Base-by-base conservation (phyloP, 2,888 invertebrate species). In the Ornithoptera alexandrae region DNA sequence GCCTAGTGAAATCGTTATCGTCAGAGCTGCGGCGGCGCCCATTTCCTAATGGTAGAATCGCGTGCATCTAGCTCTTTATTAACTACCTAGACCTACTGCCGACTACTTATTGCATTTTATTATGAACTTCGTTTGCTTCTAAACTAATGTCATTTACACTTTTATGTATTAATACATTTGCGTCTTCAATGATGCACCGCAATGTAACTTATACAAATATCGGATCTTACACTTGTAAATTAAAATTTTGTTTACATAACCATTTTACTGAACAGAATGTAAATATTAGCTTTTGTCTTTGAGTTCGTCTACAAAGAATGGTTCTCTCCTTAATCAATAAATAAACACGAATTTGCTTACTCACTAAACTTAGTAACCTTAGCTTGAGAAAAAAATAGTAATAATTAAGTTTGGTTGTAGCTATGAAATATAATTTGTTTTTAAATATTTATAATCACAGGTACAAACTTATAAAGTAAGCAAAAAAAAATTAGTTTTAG, bases 11-110 rank as follows among this genome's bases (percentile, higher is more conserved):
- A 89, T 89, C 87, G 90, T 89, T 90, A 90, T 89, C 86, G 86
- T 86, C 84, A 84, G 83, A 82, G 82, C 79, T 84, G 86, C 80
- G 83, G 84, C 83, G 79, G 86, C 85, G 83, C 87, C 90, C 88
- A 88, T 90, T 89, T 86, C 85, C 88, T 92, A 91, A 92, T 92
- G 87, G 89, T 84, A 80, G 83, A 80, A 85, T 92, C 84, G 91
- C 91, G 90, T 92, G 90, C 86, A 86, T 86, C 86, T 85, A 83
- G 80, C 81, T 84, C 86, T 87, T 84, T 85, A 84, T 84, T 84
- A 82, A 81, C 74, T 81, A 79, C 76, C 80, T 72, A 75, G 69
- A 69, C 76, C 74, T 74, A 75, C 73, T 77, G 76, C 76, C 78
- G 79, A 78, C 76, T 77, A 75, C 69, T 73, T 77, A 77, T 77